Evolutionary conservation across 2,113 vertebrate genomes (phyloP).

Genomic region (Xenopus borealis): DNA sequence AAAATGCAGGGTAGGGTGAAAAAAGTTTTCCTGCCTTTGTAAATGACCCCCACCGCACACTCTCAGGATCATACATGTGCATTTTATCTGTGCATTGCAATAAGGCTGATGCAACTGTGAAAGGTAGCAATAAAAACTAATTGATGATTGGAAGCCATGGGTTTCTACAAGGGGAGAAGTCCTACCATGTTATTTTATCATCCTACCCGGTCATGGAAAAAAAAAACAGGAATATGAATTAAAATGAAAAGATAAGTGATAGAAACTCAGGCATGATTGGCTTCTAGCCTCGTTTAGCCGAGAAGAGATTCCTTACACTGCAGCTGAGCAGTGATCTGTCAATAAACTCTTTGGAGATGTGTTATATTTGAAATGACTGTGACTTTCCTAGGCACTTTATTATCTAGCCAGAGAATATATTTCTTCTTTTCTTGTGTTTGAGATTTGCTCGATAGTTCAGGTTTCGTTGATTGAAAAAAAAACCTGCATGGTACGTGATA

Average conservation of each 20-base stretch:
- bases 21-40: too few species aligned
- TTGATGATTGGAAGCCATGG: too few species aligned
- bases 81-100: too few species aligned
- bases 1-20: too few species aligned
- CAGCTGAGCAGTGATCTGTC: constrained; percentile 12
- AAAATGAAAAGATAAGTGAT: neutral
- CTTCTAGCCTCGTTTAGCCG: neutral
- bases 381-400: constrained; percentile 10
- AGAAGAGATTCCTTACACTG: neutral
- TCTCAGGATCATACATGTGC: too few species aligned
- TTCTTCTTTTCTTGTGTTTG: constrained; percentile 3
- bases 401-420: constrained; percentile 10
- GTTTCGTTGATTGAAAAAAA: constrained; percentile 31
- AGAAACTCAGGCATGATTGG: neutral
- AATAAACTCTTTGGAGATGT: constrained; percentile 12
- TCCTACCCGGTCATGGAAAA: too few species aligned
- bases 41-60: too few species aligned
- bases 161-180: too few species aligned
- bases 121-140: too few species aligned
- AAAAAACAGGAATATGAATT: neutral
- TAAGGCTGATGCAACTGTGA: too few species aligned
- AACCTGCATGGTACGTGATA: constrained; percentile 29
- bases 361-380: constrained; percentile 14
- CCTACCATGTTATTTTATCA: too few species aligned
- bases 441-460: constrained; percentile 20